Evolutionary conservation across 1,140 invertebrate species (phyloP), one percentile per base, ranked within the genome.

Genomic region (Pissodes strobi): DNA sequence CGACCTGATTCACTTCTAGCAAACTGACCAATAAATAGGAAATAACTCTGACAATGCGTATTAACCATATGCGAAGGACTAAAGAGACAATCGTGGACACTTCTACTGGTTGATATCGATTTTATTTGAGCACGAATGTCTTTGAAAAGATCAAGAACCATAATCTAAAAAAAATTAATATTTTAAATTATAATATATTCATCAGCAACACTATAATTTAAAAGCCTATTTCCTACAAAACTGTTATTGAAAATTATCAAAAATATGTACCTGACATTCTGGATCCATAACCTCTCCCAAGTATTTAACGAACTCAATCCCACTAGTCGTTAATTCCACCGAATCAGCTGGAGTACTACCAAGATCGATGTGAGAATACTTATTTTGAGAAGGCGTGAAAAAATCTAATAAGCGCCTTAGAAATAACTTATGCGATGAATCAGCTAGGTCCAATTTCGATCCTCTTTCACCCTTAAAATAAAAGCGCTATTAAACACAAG

Each of bases 31-130:
- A 98, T 86, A 71, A 96, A 92, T 1, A 98, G 80, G 76, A 98
- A 98, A 80, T 98, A 98, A 77, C 91, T 90, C 77, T 96, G 93
- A 76, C 91, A 92, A 75, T 94, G 89, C 3, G 93, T 95, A 66
- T 88, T 92, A 48, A 87, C 84, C 81, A 98, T 87, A 74, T 92
- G 90, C 61, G 89, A 86, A 0, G 94, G 93, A 77, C 92, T 95
- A 64, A 98, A 91, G 0, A 95, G 79, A 68, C 91, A 92, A 74
- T 96, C 92, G 72, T 94, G 90, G 0, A 91, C 89, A 59, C 89
- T 88, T 70, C 86, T 84, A 12, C 89, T 83, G 8, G 83, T 86
- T 21, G 85, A 84, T 23, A 96, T 89, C 15, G 89, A 85, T 22
- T 85, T 80, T 23, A 97, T 82, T 75, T 94, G 89, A 1, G 82